Evolutionary conservation across 2,888 invertebrate species (phyloP).

Genomic region (Aspidiotus rigidus): DNA sequence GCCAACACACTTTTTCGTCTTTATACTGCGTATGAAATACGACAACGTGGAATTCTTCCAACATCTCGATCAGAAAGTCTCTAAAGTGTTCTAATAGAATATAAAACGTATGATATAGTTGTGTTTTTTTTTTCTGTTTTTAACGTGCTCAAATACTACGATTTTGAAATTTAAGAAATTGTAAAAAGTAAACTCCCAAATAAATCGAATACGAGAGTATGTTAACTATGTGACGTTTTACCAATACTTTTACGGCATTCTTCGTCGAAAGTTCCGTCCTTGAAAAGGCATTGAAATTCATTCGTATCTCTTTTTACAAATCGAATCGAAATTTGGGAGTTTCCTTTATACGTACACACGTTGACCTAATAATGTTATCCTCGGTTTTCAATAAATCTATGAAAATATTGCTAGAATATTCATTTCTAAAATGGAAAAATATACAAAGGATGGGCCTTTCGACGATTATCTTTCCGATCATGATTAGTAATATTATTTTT

Average conservation of each 20-base stretch:
- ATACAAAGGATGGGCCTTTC: conserved; percentile 20
- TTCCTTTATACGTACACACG: conserved; percentile 21
- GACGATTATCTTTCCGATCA: neutral
- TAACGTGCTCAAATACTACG: neutral
- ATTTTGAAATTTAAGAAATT: neutral
- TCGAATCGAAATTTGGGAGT: conserved; percentile 30
- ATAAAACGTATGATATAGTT: neutral
- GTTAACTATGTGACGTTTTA: neutral
- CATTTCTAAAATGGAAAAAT: neutral
- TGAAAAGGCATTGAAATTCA: conserved; percentile 5
- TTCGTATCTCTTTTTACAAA: neutral
- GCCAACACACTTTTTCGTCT: neutral
- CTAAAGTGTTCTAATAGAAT: neutral
- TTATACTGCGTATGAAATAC: neutral
- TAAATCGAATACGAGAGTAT: conserved; percentile 25
- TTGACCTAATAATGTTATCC: conserved; percentile 1
- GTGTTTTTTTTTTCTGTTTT: neutral
- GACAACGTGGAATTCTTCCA: conserved; percentile 7
- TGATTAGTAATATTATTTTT: no score
- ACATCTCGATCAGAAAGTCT: neutral
- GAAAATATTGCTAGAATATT: neutral
- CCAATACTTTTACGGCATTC: neutral
- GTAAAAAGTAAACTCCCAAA: conserved; percentile 34
- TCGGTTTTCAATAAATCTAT: conserved; percentile 6
- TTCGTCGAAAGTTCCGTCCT: conserved; percentile 26